Evolutionary conservation across 2,888 invertebrate genomes (phyloP), one percentile per base, ranked within the genome.

Genomic region (Opisthograptis luteolata): DNA sequence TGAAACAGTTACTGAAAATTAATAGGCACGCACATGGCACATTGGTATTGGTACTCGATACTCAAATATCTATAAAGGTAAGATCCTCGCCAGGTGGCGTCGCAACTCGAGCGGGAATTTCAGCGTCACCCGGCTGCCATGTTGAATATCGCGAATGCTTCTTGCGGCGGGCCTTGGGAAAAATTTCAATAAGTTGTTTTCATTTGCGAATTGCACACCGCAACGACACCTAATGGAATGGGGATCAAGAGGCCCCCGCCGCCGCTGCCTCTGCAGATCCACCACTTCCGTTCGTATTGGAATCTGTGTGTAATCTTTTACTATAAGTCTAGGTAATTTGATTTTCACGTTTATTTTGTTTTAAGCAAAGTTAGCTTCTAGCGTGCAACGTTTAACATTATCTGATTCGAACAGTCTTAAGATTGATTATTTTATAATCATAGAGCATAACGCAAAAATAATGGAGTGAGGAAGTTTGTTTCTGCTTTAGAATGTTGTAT

Each of bases 161-260:
- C 68, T 68, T 64, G 59, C 60, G 65, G 76, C 77, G 73, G 70
- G 70, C 76, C 51, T 76, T 80, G 71, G 75, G 79, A 87, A 84
- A 88, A 89, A 90, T 89, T 90, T 88, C 89, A 89, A 88, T 89
- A 89, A 89, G 87, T 90, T 88, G 87, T 88, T 87, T 88, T 88
- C 87, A 88, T 90, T 90, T 87, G 87, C 88, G 88, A 89, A 90
- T 88, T 86, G 84, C 83, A 84, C 81, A 76, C 78, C 79, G 71
- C 79, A 74, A 73, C 79, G 87, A 88, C 85, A 87, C 82, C 85
- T 88, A 88, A 87, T 87, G 85, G 85, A 85, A 87, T 84, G 80
- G 79, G 84, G 85, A 87, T 86, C 81, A 74, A 68, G 73, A 73
- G 75, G 70, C 73, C 73, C 81, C 79, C 73, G n/a, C n/a, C 68